These are phyloP conservation scores for Cybosia mesomella DNA, from an alignment of 2,888 invertebrate species.

Conservation along the genomic window DNA sequence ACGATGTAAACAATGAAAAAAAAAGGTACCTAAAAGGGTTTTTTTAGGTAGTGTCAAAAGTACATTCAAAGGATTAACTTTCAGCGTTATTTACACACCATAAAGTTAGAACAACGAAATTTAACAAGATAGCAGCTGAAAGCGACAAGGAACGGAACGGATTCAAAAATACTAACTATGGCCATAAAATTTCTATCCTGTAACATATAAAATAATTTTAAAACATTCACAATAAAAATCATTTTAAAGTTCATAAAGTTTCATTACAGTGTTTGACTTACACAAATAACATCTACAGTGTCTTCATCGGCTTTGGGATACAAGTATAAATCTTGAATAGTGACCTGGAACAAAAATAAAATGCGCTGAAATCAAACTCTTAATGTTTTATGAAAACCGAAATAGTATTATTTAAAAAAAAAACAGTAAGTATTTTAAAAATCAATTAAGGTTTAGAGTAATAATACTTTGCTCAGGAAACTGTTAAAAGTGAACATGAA, in stretches of 20 bases:
- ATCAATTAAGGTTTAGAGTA: no score
- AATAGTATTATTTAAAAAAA: no score
- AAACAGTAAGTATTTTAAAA: no score
- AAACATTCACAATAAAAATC: constrained; percentile 32
- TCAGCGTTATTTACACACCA: constrained; percentile 29
- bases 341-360: constrained; percentile 67
- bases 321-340: constrained; percentile 61
- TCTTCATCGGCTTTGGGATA: constrained; percentile 46
- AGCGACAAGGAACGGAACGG: constrained; percentile 46
- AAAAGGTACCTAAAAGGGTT: no score
- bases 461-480: no score
- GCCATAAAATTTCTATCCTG: constrained; percentile 63
- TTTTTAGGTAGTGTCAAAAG: constrained; percentile 14
- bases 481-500: no score
- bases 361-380: neutral
- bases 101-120: constrained; percentile 36
- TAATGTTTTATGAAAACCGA: no score
- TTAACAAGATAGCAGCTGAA: constrained; percentile 53
- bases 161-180: constrained; percentile 70
- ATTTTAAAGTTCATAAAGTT: neutral
- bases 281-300: constrained; percentile 51
- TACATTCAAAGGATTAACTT: neutral
- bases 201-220: constrained; percentile 57
- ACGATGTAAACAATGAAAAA: neutral
- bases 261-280: constrained; percentile 50